These are phyloP conservation scores for Cliona cf. orientalis DNA, from an alignment of 37 sponge, comb jelly and placozoan species.

Conservation along the genomic window DNA sequence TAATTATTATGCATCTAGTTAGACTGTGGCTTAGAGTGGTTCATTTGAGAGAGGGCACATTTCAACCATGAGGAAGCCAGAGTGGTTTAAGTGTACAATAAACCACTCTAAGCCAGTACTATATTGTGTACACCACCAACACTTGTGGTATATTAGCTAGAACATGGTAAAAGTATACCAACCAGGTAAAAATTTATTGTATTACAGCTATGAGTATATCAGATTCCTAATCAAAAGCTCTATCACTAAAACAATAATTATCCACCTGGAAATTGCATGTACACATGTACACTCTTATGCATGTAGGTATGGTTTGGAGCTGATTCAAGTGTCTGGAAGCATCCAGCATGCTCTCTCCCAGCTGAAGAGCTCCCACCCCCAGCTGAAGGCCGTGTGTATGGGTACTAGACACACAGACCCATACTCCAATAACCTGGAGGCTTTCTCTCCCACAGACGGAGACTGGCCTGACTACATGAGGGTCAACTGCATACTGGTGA, in stretches of 20 bases:
- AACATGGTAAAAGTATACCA: too few species aligned
- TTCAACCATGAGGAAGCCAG: too few species aligned
- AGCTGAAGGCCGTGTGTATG: constrained; percentile 89
- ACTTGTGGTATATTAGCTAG: not conserved
- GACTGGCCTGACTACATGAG: constrained; percentile 93
- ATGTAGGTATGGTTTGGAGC: constrained; percentile 69
- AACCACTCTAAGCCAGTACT: too few species aligned
- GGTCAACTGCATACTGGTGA: constrained; percentile 84
- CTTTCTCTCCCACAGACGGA: constrained; percentile 79
- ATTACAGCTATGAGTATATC: too few species aligned
- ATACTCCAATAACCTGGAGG: constrained; percentile 48
- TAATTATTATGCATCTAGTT: too few species aligned
- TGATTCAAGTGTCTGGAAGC: constrained; percentile 40
- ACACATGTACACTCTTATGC: not conserved
- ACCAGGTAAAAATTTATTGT: not conserved
- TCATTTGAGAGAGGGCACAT: too few species aligned
- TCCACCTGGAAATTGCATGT: too few species aligned
- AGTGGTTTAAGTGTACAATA: too few species aligned
- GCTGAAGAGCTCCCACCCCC: constrained; percentile 62
- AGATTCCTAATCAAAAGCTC: too few species aligned
- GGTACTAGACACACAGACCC: constrained; percentile 93
- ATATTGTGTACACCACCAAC: too few species aligned
- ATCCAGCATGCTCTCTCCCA: constrained; percentile 64
- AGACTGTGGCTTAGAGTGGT: too few species aligned
- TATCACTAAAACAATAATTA: too few species aligned